Evolutionary conservation across 1,140 invertebrate genomes (phyloP).

Genomic region (Scaptomyza montana): DNA sequence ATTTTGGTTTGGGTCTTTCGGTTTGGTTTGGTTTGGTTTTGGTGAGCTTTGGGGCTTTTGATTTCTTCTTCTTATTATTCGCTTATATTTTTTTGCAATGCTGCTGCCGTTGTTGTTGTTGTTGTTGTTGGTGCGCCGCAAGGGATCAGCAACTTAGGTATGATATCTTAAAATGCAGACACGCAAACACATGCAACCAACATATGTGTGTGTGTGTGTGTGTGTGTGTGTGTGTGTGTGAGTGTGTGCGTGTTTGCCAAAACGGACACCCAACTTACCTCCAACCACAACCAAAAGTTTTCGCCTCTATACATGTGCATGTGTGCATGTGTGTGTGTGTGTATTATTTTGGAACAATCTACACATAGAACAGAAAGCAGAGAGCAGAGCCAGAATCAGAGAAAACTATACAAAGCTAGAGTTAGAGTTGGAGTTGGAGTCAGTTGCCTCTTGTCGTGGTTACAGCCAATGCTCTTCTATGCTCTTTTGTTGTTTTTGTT

Average conservation of each 20-base stretch:
- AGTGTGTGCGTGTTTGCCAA: slow-evolving; percentile 56
- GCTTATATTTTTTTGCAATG: slow-evolving; percentile 31
- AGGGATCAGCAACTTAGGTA: slow-evolving; percentile 72
- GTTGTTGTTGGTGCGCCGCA: slow-evolving; percentile 42
- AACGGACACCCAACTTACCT: slow-evolving; percentile 64
- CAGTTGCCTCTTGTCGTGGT: slow-evolving; percentile 68
- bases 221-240: slow-evolving; percentile 11
- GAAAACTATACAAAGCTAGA: background rate
- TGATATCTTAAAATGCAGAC: slow-evolving; percentile 83
- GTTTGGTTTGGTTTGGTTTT: background rate
- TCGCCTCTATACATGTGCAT: slow-evolving; percentile 2
- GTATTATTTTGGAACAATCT: slow-evolving; percentile 49
- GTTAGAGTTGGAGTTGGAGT: slow-evolving; percentile 15
- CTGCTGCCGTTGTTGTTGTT: slow-evolving; percentile 22
- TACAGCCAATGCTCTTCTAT: slow-evolving; percentile 71
- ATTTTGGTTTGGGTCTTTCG: background rate
- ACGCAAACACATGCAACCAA: slow-evolving; percentile 46
- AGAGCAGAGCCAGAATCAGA: slow-evolving; percentile 19
- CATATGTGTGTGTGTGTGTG: slow-evolving; percentile 20
- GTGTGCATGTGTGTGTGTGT: slow-evolving; percentile 35
- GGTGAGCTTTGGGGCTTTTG: slow-evolving; percentile 31
- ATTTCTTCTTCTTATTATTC: slow-evolving; percentile 41
- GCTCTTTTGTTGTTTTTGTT: slow-evolving; percentile 71
- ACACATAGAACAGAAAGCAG: slow-evolving; percentile 30
- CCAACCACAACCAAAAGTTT: slow-evolving; percentile 51